Base-by-base conservation (phyloP, 2,888 invertebrate genomes). In the Protonemura montana region DNA sequence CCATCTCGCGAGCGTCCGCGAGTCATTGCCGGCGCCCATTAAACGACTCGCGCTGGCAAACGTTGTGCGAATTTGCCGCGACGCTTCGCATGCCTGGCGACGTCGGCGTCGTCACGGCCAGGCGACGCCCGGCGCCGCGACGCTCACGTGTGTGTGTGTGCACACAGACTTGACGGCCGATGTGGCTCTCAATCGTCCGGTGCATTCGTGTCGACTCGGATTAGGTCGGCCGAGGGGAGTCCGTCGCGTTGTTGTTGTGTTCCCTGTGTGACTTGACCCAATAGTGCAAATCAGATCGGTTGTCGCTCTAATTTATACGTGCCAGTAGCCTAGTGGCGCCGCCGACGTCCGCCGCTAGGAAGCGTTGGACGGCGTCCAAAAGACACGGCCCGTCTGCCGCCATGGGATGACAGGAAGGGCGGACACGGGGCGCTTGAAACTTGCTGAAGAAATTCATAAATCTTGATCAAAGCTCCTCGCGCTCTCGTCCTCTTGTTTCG, bases 401-500 rank as follows among this genome's bases (percentile, higher is more conserved):
- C 59, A 21, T 13, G 41, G 59, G 59, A 10, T 81, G 29, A 30
- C 29, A 81, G 81, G 78, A 81, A 10, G 30, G 81, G 84, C 6
- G 76, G 76, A 59, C 13, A 26, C 6, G 28, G 59, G 76, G 28
- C 25, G 35, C 35, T 35, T 3, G 35, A 3, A 35, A 35, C 35
- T 35, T 10, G 35, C 35, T 3, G 84, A 84, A 76, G 27, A 29
- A 84, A 84, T 84, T 76, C 59, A 84, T 84, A 84, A 84, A 84
- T 84, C 84, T 84, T 84, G 76, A 84, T 84, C 84, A 84, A 59
- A 84, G 76, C 28, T 28, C 29, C 59, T 16, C 6, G 6, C 28
- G 84, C 59, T 26, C 29, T 84, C 84, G 59, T 84, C 27, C 84
- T 84, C 84, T 84, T 84, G 84, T 84, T 84, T 84, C 84, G 76